A percentile compares a stretch with the other conserved stretches of the same genome.
Evolutionary conservation across 1,140 invertebrate genomes (phyloP).

Genomic region (Sarcophaga bullata): DNA sequence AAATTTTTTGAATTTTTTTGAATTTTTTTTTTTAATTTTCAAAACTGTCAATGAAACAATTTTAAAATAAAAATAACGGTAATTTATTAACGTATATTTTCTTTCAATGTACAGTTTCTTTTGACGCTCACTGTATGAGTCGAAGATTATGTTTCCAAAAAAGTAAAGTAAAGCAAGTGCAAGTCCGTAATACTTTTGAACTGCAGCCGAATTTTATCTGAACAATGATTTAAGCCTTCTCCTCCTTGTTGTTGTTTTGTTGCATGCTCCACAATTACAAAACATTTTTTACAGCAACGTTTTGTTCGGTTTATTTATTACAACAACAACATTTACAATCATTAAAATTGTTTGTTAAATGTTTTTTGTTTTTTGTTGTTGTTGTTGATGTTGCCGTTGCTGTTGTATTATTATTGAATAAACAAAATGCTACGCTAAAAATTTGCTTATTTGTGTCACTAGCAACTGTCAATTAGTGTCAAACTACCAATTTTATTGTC

Average conservation of each 20-base stretch:
- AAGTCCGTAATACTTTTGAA: no score
- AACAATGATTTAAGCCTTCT: no score
- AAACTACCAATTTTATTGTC: slow-evolving; percentile 47
- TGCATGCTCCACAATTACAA: slow-evolving; percentile 27
- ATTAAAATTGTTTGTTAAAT: neutral
- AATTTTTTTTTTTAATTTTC: no score
- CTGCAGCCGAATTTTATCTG: no score
- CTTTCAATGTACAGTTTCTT: no score
- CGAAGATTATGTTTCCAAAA: no score
- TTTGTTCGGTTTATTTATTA: neutral
- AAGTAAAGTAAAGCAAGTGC: no score
- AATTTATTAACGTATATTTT: no score
- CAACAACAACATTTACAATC: neutral
- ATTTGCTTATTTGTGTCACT: slow-evolving; percentile 47
- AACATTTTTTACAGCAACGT: slow-evolving; percentile 22
- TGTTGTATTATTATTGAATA: slow-evolving; percentile 35
- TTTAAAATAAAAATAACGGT: no score
- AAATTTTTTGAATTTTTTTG: no score
- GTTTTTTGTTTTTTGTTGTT: slow-evolving; percentile 3
- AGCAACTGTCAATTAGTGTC: slow-evolving; percentile 47
- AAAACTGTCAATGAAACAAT: no score
- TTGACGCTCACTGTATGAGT: no score
- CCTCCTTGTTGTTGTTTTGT: neutral
- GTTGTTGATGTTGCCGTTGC: slow-evolving; percentile 7
- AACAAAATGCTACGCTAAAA: slow-evolving; percentile 6